Evolutionary conservation across 2,113 vertebrate genomes (phyloP).

Genomic region (Puma concolor): DNA sequence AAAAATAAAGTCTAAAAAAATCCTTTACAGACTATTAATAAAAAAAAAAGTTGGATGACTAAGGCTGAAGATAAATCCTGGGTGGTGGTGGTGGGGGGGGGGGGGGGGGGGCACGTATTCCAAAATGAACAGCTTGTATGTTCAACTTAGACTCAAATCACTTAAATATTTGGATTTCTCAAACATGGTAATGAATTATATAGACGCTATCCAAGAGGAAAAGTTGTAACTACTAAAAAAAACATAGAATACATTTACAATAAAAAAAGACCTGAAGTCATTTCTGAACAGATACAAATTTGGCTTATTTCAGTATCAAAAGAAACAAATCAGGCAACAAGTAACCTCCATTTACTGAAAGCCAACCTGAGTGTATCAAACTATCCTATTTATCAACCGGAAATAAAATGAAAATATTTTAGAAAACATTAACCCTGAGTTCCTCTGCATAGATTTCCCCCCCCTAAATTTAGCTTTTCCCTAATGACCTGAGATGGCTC

Average conservation of each 20-base stretch:
- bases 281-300: neutral
- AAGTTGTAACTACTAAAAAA: neutral
- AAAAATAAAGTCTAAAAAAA: neutral
- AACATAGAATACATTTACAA: neutral
- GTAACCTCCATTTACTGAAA: neutral
- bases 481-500: neutral
- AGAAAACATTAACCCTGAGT: neutral
- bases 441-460: neutral
- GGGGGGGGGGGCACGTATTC: neutral
- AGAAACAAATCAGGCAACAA: neutral
- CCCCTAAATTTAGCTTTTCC: neutral
- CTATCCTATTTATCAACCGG: neutral
- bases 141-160: neutral
- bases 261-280: neutral
- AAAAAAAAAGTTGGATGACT: neutral
- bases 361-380: neutral
- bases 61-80: neutral
- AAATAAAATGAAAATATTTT: constrained; percentile 15
- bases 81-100: neutral
- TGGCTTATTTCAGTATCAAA: neutral
- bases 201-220: neutral
- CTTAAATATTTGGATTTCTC: neutral
- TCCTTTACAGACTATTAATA: neutral
- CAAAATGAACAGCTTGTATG: neutral
- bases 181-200: neutral